Evolutionary conservation across 30 jellyfish, hydroid and myxozoan species (phyloP).

Genomic region (Cassiopea xamachana): DNA sequence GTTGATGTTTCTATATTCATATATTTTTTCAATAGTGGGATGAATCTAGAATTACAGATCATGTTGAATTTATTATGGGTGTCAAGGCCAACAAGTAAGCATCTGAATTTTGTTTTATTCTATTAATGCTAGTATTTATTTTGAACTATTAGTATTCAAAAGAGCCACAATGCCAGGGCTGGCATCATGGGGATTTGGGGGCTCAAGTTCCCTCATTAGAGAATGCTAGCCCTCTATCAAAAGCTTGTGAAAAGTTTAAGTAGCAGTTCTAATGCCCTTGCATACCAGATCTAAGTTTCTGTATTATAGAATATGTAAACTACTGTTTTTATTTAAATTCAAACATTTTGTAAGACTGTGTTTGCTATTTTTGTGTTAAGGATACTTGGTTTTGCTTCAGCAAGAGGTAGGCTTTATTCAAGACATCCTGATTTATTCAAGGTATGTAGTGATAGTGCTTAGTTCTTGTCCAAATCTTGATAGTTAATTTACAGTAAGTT

Average conservation of each 20-base stretch:
- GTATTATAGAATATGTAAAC: neutral
- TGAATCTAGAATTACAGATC: constrained; percentile 73
- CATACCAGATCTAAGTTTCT: no score
- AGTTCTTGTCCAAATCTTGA: neutral
- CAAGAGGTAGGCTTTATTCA: constrained; percentile 91
- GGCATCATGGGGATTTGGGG: no score
- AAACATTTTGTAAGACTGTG: neutral
- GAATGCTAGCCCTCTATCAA: no score
- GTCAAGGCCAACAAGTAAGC: constrained; percentile 95
- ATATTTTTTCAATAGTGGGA: constrained; percentile 69
- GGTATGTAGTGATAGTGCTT: constrained; percentile 33
- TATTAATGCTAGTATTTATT: neutral
- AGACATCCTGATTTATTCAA: constrained; percentile 93
- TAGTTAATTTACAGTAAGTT: no score
- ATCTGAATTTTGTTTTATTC: neutral
- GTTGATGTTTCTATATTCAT: no score
- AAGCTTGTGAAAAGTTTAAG: no score
- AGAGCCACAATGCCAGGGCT: no score
- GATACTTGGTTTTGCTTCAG: constrained; percentile 93
- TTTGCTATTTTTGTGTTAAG: constrained; percentile 13
- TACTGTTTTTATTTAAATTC: neutral
- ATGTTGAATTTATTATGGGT: constrained; percentile 86
- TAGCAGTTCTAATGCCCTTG: no score
- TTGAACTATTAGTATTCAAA: no score
- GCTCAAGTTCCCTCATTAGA: no score